phyloP scores from a whole-genome alignment of 2,797 vertebrate genomes.

The Hypotaenidia philippensis region DNA sequence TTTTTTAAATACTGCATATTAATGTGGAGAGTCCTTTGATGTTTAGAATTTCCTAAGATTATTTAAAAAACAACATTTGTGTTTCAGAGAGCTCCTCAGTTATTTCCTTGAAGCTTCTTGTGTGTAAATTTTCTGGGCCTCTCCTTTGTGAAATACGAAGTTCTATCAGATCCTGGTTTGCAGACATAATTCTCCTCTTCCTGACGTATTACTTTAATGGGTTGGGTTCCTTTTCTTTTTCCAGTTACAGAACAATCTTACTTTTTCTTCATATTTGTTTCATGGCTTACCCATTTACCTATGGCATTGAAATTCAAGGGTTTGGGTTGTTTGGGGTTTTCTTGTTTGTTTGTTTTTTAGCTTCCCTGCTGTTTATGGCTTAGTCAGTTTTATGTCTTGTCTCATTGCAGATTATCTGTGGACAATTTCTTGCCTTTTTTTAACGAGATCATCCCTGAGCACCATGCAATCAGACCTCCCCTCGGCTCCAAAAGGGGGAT shows the following conservation, averaged over 20 bases:
- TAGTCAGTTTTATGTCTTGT: background rate
- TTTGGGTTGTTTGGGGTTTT: background rate
- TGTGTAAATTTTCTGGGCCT: slow-evolving; percentile 48
- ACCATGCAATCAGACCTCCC: background rate
- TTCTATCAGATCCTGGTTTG: slow-evolving; percentile 41
- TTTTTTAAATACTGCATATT: slow-evolving; percentile 32
- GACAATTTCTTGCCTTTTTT: background rate
- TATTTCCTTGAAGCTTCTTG: slow-evolving; percentile 61
- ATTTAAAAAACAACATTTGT: slow-evolving; percentile 59
- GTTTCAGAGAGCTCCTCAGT: slow-evolving; percentile 44
- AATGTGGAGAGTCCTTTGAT: slow-evolving; percentile 33
- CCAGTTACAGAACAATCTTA: background rate
- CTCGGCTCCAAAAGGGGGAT: background rate
- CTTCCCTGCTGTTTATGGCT: background rate
- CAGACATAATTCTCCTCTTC: slow-evolving; percentile 7
- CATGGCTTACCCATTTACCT: background rate
- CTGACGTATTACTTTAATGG: background rate
- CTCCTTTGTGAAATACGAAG: slow-evolving; percentile 14
- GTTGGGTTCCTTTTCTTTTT: background rate
- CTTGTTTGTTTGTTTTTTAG: background rate
- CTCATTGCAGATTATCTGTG: background rate
- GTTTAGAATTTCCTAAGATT: slow-evolving; percentile 29
- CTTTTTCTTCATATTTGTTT: background rate
- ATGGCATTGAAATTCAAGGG: background rate
- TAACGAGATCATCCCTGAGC: background rate